A percentile compares a stretch with the other conserved stretches of the same genome.
phyloP scores from a whole-genome alignment of 2,888 invertebrate species.

The Aporophyla lueneburgensis region DNA sequence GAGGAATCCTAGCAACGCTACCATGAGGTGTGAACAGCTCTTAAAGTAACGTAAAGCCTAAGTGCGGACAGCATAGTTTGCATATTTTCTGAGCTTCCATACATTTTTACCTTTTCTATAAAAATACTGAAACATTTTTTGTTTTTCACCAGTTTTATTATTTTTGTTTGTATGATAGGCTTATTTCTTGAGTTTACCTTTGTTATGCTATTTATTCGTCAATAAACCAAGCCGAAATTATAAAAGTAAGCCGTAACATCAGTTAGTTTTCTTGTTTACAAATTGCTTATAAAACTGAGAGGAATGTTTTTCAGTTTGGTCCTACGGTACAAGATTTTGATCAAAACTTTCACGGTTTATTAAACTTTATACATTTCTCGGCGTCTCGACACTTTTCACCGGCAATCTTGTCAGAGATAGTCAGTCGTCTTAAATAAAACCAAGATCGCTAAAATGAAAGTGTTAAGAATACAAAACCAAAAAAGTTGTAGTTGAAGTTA shows the following conservation, averaged over 20 bases:
- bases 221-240: background rate
- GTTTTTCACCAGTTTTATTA: background rate
- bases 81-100: constrained; percentile 32
- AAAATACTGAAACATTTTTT: constrained; percentile 19
- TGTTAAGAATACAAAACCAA: background rate
- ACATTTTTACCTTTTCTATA: constrained; percentile 18
- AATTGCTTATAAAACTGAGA: background rate
- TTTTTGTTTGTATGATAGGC: background rate
- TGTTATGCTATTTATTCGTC: background rate
- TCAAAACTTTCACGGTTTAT: constrained; percentile 37
- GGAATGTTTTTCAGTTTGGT: background rate
- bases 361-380: constrained; percentile 29
- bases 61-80: constrained; percentile 41
- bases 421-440: constrained; percentile 9
- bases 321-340: constrained; percentile 18
- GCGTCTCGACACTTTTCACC: constrained; percentile 3
- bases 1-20: constrained; percentile 39
- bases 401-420: constrained; percentile 19
- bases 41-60: constrained; percentile 44
- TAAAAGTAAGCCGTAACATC: background rate
- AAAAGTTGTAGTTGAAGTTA: background rate
- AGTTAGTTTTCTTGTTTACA: background rate
- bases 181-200: background rate
- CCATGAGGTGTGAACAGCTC: constrained; percentile 48
- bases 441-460: background rate